Evolutionary conservation across 2,888 invertebrate genomes (phyloP).

Genomic region (Dryococelus australis): DNA sequence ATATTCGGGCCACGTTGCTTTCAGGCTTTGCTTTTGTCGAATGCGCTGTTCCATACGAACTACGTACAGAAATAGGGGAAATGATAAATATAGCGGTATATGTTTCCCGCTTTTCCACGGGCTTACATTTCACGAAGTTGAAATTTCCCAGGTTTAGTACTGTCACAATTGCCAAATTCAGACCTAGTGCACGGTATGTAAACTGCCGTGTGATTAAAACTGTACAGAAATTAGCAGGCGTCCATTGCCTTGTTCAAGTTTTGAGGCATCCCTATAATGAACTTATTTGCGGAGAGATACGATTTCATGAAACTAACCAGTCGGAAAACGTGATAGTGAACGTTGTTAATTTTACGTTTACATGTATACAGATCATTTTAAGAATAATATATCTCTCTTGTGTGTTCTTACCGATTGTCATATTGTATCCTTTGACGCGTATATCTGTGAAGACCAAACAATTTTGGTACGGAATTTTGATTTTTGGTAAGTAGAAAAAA

Average conservation of each 20-base stretch:
- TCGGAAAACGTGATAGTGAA: background rate
- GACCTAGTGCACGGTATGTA: background rate
- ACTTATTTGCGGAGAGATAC: background rate
- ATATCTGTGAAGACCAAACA: constrained; percentile 2
- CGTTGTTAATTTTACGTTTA: background rate
- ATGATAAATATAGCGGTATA: background rate
- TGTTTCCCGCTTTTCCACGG: background rate
- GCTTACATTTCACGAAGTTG: background rate
- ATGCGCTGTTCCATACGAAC: no score
- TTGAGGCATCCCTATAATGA: background rate
- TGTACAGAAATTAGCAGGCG: background rate
- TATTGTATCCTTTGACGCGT: constrained; percentile 39
- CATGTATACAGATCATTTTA: constrained; percentile 29
- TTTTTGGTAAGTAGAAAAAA: constrained; percentile 26
- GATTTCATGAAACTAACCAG: background rate
- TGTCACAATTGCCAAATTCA: background rate
- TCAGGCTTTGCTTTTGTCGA: no score
- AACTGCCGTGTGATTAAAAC: background rate
- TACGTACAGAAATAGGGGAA: background rate
- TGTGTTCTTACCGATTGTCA: constrained; percentile 35
- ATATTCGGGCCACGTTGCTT: no score
- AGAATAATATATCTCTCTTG: constrained; percentile 31
- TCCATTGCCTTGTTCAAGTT: background rate
- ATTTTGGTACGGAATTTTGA: constrained; percentile 37
- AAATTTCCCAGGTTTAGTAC: background rate